Percentiles rank a stretch among this genome's conserved stretches.
Conservation (phyloP, 2,797 vertebrate genomes). For the Danio tinwini region DNA sequence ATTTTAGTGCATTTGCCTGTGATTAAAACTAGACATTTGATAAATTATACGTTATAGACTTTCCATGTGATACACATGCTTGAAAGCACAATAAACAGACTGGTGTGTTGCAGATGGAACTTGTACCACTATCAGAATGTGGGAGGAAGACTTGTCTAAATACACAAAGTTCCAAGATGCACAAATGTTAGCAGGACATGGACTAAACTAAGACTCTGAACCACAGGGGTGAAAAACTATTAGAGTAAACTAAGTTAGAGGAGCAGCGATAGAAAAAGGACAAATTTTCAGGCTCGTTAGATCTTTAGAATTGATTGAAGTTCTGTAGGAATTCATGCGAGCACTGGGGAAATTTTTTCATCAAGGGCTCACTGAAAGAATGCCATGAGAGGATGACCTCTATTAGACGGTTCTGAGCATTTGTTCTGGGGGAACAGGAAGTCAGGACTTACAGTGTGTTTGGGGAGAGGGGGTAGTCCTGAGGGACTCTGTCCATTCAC, state of each 20-base stretch:
- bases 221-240: constrained; percentile 17
- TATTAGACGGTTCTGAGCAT: constrained; percentile 18
- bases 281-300: constrained; percentile 46
- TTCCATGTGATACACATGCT: constrained; percentile 15
- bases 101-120: constrained; percentile 8
- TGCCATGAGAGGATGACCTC: constrained; percentile 11
- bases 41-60: constrained; percentile 1
- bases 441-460: constrained; percentile 87
- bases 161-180: background rate
- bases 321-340: background rate
- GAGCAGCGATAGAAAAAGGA: constrained; percentile 6
- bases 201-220: background rate
- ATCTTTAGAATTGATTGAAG: constrained; percentile 2
- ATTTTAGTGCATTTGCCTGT: background rate
- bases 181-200: constrained; percentile 9
- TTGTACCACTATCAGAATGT: constrained; percentile 20
- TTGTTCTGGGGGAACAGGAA: constrained; percentile 32
- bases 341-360: constrained; percentile 21
- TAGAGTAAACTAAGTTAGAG: background rate
- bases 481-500: constrained; percentile 83
- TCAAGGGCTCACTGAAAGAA: constrained; percentile 4
- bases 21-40: background rate
- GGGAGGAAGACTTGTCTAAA: constrained; percentile 4
- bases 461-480: constrained; percentile 84
- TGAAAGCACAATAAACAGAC: constrained; percentile 29